A percentile compares a stretch with the other conserved stretches of the same genome.
Evolutionary conservation across 2,797 vertebrate genomes (phyloP).

Genomic region (Phrynocephalus guinanensis): DNA sequence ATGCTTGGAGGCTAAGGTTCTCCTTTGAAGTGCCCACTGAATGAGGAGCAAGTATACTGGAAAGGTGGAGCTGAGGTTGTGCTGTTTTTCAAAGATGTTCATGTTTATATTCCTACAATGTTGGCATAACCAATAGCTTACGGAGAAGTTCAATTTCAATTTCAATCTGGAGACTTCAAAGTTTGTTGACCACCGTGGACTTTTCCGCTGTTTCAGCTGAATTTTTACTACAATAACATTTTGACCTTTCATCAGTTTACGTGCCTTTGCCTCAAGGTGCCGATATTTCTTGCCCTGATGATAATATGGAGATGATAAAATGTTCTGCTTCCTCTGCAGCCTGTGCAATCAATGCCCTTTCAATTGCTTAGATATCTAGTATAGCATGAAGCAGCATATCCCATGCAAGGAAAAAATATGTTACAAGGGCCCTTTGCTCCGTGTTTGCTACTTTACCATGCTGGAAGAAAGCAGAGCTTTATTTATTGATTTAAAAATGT

Average conservation of each 20-base stretch:
- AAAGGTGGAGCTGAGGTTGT: not conserved
- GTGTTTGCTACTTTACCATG: not conserved
- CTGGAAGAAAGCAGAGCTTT: not conserved
- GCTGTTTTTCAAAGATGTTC: not conserved
- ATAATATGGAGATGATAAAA: not conserved
- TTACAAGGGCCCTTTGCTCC: not conserved
- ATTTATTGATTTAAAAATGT: too few species aligned
- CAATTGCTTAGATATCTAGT: not conserved
- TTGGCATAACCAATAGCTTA: not conserved
- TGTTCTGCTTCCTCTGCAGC: not conserved
- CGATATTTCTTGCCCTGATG: not conserved
- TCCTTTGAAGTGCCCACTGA: not conserved
- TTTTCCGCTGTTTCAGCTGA: not conserved
- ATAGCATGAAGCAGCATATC: not conserved
- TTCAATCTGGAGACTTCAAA: not conserved
- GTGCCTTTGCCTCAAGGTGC: conserved; percentile 9
- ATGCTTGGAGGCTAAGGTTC: not conserved
- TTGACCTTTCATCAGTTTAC: not conserved
- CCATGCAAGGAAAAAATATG: not conserved
- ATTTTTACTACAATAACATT: not conserved
- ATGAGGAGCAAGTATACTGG: not conserved
- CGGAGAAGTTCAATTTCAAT: not conserved
- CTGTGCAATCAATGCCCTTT: not conserved
- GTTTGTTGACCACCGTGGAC: not conserved
- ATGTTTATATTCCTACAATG: not conserved